A percentile compares a stretch with the other conserved stretches of the same genome.
Conservation (phyloP, 2,888 invertebrate species). For the Temnothorax unifasciatus region DNA sequence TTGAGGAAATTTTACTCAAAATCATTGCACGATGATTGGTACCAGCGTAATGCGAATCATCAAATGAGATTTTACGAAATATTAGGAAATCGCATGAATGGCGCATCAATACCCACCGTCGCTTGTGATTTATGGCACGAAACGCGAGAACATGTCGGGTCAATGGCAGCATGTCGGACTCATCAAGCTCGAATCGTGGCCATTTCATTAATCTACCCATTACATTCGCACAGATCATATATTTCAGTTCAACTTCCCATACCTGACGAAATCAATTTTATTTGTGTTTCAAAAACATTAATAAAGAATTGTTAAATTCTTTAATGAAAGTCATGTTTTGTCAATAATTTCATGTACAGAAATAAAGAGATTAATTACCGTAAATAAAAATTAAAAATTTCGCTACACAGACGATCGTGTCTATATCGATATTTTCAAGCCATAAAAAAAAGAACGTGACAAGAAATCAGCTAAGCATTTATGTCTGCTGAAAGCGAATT, state of each 20-base stretch:
- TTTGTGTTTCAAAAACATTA: slow-evolving; percentile 21
- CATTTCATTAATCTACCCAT: slow-evolving; percentile 55
- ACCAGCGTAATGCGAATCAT: slow-evolving; percentile 37
- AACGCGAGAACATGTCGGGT: slow-evolving; percentile 54
- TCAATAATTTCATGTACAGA: neutral
- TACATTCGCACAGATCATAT: slow-evolving; percentile 51
- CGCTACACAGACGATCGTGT: neutral
- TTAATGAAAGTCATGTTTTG: neutral
- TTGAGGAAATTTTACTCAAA: slow-evolving; percentile 27
- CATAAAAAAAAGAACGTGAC: neutral
- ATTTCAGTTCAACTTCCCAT: slow-evolving; percentile 45
- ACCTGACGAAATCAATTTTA: neutral
- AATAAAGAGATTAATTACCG: neutral
- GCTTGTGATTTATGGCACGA: slow-evolving; percentile 53
- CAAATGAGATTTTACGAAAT: slow-evolving; percentile 47
- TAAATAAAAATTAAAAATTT: slow-evolving; percentile 4
- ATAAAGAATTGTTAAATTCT: slow-evolving; percentile 20
- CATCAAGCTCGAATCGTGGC: slow-evolving; percentile 53
- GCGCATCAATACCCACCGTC: slow-evolving; percentile 38
- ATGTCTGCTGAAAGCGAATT: slow-evolving; percentile 59
- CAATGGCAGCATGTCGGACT: slow-evolving; percentile 57
- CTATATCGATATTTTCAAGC: slow-evolving; percentile 4
- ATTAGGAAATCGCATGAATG: slow-evolving; percentile 43
- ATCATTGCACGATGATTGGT: slow-evolving; percentile 28
- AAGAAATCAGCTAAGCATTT: slow-evolving; percentile 51